phyloP scores from a whole-genome alignment of 2,888 invertebrate species.

The Pristionchus fissidentatus region DNA sequence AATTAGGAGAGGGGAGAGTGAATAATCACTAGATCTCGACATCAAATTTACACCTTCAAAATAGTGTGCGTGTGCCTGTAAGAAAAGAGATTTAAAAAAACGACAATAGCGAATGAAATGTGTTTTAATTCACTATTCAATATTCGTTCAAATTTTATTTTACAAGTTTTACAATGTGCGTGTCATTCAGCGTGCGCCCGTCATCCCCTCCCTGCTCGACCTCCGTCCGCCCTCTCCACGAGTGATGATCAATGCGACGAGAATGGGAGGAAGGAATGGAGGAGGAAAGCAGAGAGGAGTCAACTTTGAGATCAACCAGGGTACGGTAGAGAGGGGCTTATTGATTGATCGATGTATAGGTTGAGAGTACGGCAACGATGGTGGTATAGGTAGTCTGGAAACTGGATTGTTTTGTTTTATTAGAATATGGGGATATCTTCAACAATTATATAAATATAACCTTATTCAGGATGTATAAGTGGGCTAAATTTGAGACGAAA shows the following conservation, averaged over 20 bases:
- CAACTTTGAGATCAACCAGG: neutral
- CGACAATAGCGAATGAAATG: neutral
- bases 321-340: neutral
- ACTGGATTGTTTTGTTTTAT: too few species aligned
- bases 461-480: too few species aligned
- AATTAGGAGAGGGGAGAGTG: too few species aligned
- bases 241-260: conserved; percentile 1
- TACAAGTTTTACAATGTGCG: neutral
- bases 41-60: too few species aligned
- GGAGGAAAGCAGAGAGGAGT: conserved; percentile 30
- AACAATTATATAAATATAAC: too few species aligned
- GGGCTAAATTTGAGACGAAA: too few species aligned
- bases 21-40: too few species aligned
- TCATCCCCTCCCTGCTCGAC: conserved; percentile 45
- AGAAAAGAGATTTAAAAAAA: neutral
- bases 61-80: too few species aligned
- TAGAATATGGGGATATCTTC: too few species aligned
- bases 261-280: neutral
- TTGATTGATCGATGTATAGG: neutral
- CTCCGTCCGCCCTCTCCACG: conserved; percentile 31
- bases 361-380: too few species aligned
- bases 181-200: conserved; percentile 10
- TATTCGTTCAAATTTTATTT: neutral
- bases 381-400: too few species aligned
- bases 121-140: neutral